These are phyloP conservation scores for Limnephilus auricula DNA, from an alignment of 2,888 invertebrate species.

Conservation along the genomic window DNA sequence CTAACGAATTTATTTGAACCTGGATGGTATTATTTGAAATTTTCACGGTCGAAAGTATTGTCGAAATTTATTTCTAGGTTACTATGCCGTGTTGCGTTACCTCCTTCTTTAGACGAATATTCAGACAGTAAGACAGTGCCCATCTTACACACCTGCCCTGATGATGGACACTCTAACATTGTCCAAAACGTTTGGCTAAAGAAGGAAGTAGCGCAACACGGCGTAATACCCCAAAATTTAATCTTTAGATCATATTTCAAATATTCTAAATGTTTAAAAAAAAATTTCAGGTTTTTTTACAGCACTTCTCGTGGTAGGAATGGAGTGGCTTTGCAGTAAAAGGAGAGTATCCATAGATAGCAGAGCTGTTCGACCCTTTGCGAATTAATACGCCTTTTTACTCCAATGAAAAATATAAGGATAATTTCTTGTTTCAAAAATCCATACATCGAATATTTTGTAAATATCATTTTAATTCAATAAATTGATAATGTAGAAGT, in stretches of 20 bases:
- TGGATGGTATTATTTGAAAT: no score
- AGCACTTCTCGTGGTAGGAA: conserved; percentile 72
- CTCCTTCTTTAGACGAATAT: no score
- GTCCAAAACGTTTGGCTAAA: no score
- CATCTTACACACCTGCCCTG: no score
- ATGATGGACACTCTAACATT: no score
- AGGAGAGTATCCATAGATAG: conserved; percentile 72
- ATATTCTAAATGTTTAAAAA: background rate
- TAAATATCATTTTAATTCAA: background rate
- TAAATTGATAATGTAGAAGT: background rate
- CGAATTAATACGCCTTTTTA: conserved; percentile 67
- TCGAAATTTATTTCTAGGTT: no score
- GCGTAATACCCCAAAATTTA: no score
- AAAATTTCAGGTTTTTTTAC: conserved; percentile 74
- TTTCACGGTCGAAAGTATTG: no score
- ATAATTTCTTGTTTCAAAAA: background rate
- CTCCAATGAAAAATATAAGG: background rate
- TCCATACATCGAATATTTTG: background rate
- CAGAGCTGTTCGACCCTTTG: conserved; percentile 68
- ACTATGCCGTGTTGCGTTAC: no score
- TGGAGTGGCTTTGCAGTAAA: conserved; percentile 74
- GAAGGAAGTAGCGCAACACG: no score
- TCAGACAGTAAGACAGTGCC: no score
- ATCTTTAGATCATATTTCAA: background rate
- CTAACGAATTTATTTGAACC: no score